These are phyloP conservation scores for Brachymystax lenok DNA, from an alignment of 2,797 vertebrate species.

Conservation along the genomic window DNA sequence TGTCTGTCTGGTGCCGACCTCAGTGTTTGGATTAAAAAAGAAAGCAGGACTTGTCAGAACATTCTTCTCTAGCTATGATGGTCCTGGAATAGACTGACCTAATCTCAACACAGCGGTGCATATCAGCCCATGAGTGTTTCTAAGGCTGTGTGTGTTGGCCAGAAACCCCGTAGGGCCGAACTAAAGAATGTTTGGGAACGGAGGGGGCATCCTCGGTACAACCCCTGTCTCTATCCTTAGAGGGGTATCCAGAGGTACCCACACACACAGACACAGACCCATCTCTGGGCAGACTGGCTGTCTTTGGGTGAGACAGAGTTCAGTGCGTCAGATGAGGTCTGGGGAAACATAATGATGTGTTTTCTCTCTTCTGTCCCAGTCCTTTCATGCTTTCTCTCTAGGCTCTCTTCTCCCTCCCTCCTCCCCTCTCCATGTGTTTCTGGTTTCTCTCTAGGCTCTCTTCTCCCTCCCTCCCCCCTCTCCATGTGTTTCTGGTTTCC, in stretches of 20 bases:
- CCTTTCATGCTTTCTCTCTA: neutral
- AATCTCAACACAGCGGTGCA: neutral
- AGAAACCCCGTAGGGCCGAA: slow-evolving; percentile 11
- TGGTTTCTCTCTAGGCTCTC: too few relatives aligned
- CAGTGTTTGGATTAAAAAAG: neutral
- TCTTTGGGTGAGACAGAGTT: slow-evolving; percentile 13
- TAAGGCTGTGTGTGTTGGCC: neutral
- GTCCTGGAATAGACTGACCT: too few relatives aligned
- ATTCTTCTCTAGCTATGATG: too few relatives aligned
- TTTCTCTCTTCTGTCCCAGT: neutral
- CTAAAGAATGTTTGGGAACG: neutral
- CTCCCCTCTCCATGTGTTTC: neutral
- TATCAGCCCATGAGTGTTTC: too few relatives aligned
- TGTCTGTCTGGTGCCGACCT: neutral
- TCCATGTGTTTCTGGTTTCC: too few relatives aligned
- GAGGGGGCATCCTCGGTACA: neutral
- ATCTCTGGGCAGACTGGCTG: neutral
- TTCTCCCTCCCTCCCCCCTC: too few relatives aligned
- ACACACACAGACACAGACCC: neutral
- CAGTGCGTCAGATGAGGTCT: slow-evolving; percentile 14
- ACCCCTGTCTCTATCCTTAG: neutral
- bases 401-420: neutral
- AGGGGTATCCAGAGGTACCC: neutral
- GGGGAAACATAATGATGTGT: neutral
- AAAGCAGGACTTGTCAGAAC: neutral